Base-by-base conservation (phyloP, 2,797 vertebrate genomes). In the Gadopsis bispinosus region DNA sequence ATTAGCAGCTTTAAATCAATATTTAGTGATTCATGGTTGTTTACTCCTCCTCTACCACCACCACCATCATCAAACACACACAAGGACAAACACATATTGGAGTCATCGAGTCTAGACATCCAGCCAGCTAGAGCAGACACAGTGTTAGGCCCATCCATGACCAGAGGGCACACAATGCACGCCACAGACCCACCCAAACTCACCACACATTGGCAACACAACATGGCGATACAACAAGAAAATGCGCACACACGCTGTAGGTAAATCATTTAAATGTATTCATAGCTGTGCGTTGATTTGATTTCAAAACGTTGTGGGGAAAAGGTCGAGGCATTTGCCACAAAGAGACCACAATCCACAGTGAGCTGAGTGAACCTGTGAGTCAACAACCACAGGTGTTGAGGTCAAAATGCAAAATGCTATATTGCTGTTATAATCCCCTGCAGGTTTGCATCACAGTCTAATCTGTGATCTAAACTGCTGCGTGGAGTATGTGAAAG, bases 71-170 rank as follows among this genome's bases (percentile, higher is more conserved):
- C 69, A 84, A 79, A 89, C 65, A 88, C 53, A 17, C 1, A 64
- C 62, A 84, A 26, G 55, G 68, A 86, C 66, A 71, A 63, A 70
- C 56, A 81, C 47, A 60, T 68, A 59, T 79, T 77, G 83, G 76
- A 84, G 90, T 87, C 88, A 76, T 69, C 5, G 13, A 83, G 79
- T 92, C 90, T 88, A 89, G 91, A 91, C 85, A 26, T 26, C 2
- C 26, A 75, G 68, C 54, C 55, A 50, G 81, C 79, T 39, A 26
- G 45, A 75, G 69, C 54, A 72, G 73, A 84, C 71, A 68, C 64
- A 59, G 60, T 47, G 47, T 88, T 85, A 89, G 84, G 83, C 75
- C 47, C 16, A 12, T 83, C 61, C 68, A 79, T 83, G 84, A 80
- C 88, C 79, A 61, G 75, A 81, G 71, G 73, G 73, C 77, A 69